A percentile compares a stretch with the other conserved stretches of the same genome.
These are phyloP conservation scores for Rhynchomys soricoides DNA, from an alignment of 2,113 vertebrate species.

Conservation along the genomic window DNA sequence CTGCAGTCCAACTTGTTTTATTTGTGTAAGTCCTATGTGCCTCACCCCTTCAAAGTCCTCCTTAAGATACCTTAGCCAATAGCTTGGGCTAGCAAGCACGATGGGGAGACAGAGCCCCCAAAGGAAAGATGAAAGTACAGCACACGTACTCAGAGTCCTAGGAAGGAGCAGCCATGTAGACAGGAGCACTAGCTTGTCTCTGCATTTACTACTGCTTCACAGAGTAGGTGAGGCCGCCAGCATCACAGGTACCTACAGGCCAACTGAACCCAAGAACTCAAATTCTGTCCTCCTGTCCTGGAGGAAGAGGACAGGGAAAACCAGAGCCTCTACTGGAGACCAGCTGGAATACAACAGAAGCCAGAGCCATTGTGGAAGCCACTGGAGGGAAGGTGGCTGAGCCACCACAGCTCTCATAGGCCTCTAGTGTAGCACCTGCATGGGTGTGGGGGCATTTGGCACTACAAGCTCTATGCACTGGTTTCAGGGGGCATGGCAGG, in stretches of 20 bases:
- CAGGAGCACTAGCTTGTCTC: not conserved
- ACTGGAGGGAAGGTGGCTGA: too few species aligned
- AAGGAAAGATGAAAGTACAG: accelerated
- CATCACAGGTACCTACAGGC: too few species aligned
- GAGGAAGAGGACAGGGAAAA: not conserved
- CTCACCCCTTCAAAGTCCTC: not conserved
- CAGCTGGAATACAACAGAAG: not conserved
- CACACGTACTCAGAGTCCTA: accelerated
- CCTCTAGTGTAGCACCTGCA: not conserved
- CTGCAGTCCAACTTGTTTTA: not conserved
- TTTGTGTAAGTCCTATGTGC: accelerated
- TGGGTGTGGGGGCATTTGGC: too few species aligned
- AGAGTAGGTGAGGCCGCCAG: not conserved
- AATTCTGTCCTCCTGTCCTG: not conserved
- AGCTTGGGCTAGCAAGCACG: not conserved
- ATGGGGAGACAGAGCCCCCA: accelerated
- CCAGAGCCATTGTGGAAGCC: not conserved
- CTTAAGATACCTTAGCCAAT: not conserved
- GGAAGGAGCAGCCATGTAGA: accelerated
- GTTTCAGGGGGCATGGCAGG: not conserved
- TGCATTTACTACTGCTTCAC: too few species aligned
- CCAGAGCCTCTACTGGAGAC: not conserved
- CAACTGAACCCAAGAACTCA: too few species aligned
- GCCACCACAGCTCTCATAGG: too few species aligned
- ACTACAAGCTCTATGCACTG: not conserved